phyloP scores from a whole-genome alignment of 2,888 invertebrate genomes.

The Melanostoma mellinum region DNA sequence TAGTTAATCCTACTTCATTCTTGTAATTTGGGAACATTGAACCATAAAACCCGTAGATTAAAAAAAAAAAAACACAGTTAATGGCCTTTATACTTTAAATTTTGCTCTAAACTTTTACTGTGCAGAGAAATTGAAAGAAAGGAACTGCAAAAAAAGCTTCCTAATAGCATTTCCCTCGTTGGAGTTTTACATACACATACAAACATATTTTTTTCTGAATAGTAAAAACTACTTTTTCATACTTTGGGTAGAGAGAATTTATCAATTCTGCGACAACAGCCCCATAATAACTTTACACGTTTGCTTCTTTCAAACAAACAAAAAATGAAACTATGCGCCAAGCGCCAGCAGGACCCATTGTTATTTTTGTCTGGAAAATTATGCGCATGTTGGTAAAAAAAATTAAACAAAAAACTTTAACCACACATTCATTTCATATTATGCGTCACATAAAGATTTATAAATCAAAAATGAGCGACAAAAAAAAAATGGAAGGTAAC shows the following conservation, averaged over 20 bases:
- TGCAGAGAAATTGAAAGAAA: too few species aligned
- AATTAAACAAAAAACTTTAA: constrained; percentile 2
- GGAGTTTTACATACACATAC: too few species aligned
- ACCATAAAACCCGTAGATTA: too few species aligned
- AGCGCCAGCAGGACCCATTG: constrained; percentile 15
- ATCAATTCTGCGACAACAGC: neutral
- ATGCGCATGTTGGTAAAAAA: constrained; percentile 4
- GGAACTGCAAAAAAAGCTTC: too few species aligned
- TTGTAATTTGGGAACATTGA: too few species aligned
- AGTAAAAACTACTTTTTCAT: too few species aligned
- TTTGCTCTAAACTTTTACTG: too few species aligned
- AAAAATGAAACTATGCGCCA: constrained; percentile 13
- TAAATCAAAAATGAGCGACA: constrained; percentile 48
- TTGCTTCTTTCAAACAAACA: neutral
- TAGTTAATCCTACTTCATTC: too few species aligned
- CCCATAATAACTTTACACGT: constrained; percentile 5
- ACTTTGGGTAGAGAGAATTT: neutral
- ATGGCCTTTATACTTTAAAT: too few species aligned
- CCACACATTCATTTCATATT: constrained; percentile 22
- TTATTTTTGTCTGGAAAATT: constrained; percentile 23
- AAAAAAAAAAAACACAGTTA: too few species aligned
- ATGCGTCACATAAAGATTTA: constrained; percentile 39
- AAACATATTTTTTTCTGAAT: too few species aligned
- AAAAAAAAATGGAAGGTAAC: constrained; percentile 10
- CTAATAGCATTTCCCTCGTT: too few species aligned